Base-by-base conservation (phyloP, 2,113 vertebrate genomes). In the Perca flavescens region DNA sequence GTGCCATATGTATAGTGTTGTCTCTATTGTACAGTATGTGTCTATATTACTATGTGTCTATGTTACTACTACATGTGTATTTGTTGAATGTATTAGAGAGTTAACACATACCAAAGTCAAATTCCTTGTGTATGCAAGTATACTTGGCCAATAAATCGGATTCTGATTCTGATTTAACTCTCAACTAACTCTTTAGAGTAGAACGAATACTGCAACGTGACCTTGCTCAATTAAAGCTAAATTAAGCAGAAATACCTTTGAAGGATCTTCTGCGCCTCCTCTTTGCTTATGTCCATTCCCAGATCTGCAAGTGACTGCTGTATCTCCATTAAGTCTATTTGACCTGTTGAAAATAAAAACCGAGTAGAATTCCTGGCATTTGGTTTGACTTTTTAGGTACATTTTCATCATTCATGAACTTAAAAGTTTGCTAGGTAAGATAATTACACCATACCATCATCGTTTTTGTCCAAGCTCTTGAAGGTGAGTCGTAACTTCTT, bases 401-500 rank as follows among this genome's bases (percentile, higher is more conserved):
- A 65, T n/a, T 21, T 16, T 65, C 10, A 43, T 11, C 43, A 58
- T 21, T n/a, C 13, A 28, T 43, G 19, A 25, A 54, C 50, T 54
- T 72, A 2, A 43, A 50, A 50, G 46, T 10, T 57, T 67, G 46
- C 4, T 14, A 3, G 31, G 7, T 52, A 16, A 36, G 0, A 65
- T 43, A 15, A 56, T 4, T 5, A 12, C 46, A 28, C 2, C 6
- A 0, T 91, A 99, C 97, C 97, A 61, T 99, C 97, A 31, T 96
- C 96, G 89, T 99, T 99, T 95, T 96, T 99, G 92, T 99, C 97
- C 94, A 99, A 79, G 90, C 96, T 98, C 87, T 96, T 99, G 95
- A 99, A 99, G 0, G 97, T 97, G 57, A 99, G 92, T 74, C 90
- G 96, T 92, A 99, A 95, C 93, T 99, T 98, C 93, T 97, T 98